phyloP scores from a whole-genome alignment of 2,113 vertebrate species.

The Brevimyrus niger region DNA sequence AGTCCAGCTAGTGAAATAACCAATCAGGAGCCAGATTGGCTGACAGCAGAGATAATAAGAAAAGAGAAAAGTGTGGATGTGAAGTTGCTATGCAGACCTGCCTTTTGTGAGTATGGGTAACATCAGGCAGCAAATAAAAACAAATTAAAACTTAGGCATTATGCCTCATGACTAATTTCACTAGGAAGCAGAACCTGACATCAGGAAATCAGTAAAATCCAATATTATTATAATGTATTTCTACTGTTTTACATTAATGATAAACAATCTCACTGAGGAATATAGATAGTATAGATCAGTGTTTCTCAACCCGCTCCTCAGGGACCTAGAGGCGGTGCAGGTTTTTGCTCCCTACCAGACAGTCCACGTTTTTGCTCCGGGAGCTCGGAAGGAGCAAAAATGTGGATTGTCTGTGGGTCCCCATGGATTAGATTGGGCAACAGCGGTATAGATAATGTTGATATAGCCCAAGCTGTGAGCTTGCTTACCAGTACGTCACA shows the following conservation, averaged over 20 bases:
- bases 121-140: neutral
- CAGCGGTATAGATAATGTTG: neutral
- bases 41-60: neutral
- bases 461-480: neutral
- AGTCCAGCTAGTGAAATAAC: neutral
- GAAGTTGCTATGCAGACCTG: neutral
- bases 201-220: neutral
- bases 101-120: neutral
- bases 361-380: neutral
- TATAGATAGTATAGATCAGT: neutral
- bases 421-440: neutral
- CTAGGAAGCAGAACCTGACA: neutral
- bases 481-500: conserved; percentile 49
- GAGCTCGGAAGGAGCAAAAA: neutral
- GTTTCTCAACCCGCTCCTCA: neutral
- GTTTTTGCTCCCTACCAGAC: neutral
- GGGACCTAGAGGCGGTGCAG: neutral
- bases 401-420: neutral
- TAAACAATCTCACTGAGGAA: neutral
- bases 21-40: neutral
- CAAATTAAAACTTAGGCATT: neutral
- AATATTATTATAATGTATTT: neutral
- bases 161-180: neutral
- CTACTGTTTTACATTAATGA: neutral
- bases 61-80: neutral